Base-by-base conservation (phyloP, 2,113 vertebrate species). In the Pteropus alecto region DNA sequence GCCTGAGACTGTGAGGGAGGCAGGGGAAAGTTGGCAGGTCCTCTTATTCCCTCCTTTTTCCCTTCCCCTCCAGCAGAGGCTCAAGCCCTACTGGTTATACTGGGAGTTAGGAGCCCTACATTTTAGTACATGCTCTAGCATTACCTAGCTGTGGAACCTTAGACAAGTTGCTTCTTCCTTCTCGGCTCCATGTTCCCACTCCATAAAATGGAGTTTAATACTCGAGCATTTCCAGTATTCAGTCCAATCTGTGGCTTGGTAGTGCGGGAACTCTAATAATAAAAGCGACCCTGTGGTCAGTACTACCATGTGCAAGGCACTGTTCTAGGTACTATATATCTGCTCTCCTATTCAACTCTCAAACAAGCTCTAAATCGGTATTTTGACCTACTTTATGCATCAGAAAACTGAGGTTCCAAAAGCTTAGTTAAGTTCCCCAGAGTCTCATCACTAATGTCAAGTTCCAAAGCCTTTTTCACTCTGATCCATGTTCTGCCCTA, bases 301-400 rank as follows among this genome's bases (percentile, higher is more conserved):
- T 38, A 48, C 88, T 54, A 14, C 12, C n/a, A 4, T 2, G 51
- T 6, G 35, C 65, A 94, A 71, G 30, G 79, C 83, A 35, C n/a
- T 1, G 30, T 41, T 41, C 63, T 73, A 24, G 61, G 77, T n/a
- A 16, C 43, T 87, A 82, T 35, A 73, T 71, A 54, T 67, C 18
- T 51, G 51, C 61, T 83, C 79, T 67, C 30, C 35, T 16, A 19
- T 15, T 54, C 78, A 63, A 61, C 56, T 83, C 92, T 67, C 61
- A 48, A 46, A 78, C 8, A 5, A 51, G n/a, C 12, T 16, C 33
- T 46, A 18, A 58, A 4, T 3, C 11, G 22, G 30, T 58, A 86
- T 85, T 30, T 1, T 89, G 97, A 95, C 97, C 95, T 95, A 96
- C 89, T 96, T 97, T 63, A 90, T 77, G 74, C 11, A 16, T 6